A percentile compares a stretch with the other conserved stretches of the same genome.
phyloP scores from a whole-genome alignment of 2,797 vertebrate species.

The Tadarida brasiliensis region DNA sequence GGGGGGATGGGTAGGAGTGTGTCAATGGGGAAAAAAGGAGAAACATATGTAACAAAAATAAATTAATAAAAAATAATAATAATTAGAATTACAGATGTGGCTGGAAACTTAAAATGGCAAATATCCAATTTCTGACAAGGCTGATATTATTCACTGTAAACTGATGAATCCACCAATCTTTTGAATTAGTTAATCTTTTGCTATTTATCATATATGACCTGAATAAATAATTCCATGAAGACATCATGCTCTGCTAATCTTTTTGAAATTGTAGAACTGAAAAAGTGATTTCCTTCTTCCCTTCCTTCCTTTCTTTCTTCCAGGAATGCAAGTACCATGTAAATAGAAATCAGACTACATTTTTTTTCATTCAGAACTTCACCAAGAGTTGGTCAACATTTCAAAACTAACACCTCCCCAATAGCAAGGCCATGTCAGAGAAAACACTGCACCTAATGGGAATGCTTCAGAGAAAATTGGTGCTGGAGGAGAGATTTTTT shows the following conservation, averaged over 20 bases:
- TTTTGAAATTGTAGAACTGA: not conserved
- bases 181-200: not conserved
- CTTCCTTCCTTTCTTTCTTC: not conserved
- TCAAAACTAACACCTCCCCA: not conserved
- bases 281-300: not conserved
- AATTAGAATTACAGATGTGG: not conserved
- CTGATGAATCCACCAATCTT: not conserved
- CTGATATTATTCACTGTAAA: not conserved
- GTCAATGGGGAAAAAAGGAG: too few species aligned
- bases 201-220: not conserved
- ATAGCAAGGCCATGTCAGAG: not conserved
- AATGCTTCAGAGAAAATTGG: not conserved
- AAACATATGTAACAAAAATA: too few species aligned
- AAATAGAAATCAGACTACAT: not conserved
- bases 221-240: constrained; percentile 17
- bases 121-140: not conserved
- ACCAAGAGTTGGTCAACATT: not conserved
- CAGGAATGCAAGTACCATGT: not conserved
- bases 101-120: not conserved
- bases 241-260: not conserved
- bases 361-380: constrained; percentile 1
- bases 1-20: too few species aligned
- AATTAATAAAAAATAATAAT: too few species aligned
- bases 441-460: not conserved
- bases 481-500: not conserved